A percentile compares a stretch with the other conserved stretches of the same genome.
These are phyloP conservation scores for Ceyx melanurus DNA, from an alignment of 2,113 vertebrate genomes.

Conservation along the genomic window DNA sequence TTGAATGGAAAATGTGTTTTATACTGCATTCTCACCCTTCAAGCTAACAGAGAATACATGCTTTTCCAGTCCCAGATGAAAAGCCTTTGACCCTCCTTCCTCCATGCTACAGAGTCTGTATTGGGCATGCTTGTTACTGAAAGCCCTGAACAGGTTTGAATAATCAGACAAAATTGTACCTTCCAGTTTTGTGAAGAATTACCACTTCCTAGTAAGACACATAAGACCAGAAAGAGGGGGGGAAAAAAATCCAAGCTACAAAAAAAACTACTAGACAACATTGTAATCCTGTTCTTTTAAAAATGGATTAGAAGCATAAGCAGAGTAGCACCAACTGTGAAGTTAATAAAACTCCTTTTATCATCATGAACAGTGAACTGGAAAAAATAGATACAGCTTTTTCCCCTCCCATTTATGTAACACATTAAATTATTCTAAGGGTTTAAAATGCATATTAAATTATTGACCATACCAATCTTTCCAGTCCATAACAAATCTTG, in stretches of 20 bases:
- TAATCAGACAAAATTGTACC: background rate
- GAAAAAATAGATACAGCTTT: background rate
- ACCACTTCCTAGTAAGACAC: background rate
- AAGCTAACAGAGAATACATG: background rate
- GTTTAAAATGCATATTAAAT: slow-evolving; percentile 10
- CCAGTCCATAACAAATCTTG: background rate
- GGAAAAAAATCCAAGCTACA: background rate
- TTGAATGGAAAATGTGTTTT: background rate
- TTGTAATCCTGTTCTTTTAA: background rate
- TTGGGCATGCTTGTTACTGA: background rate
- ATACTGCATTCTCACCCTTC: background rate
- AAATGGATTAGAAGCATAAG: background rate
- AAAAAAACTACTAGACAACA: background rate
- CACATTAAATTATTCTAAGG: background rate
- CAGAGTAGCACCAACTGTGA: background rate
- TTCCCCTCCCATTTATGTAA: background rate
- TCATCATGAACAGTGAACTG: background rate
- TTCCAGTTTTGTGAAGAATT: background rate
- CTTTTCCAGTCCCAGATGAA: background rate
- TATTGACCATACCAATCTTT: background rate
- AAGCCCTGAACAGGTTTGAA: background rate
- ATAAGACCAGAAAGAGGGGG: rapidly evolving
- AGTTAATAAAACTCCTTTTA: slow-evolving; percentile 17
- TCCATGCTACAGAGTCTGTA: background rate
- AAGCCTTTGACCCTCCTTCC: background rate